Base-by-base conservation (phyloP, 2,797 vertebrate species). In the Sebastes trivittatus region DNA sequence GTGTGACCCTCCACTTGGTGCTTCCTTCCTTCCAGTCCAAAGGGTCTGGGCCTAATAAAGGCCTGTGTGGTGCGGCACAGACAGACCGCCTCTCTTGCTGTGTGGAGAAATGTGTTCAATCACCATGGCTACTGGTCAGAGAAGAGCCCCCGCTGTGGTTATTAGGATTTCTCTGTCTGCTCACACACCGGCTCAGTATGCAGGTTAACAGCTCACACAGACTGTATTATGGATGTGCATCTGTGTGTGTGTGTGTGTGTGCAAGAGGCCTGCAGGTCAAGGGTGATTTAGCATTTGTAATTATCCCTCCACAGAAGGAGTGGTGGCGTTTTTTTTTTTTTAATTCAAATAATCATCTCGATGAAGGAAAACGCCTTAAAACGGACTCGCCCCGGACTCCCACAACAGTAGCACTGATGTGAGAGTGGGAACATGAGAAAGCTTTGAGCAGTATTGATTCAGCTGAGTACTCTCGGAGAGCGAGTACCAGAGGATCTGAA, bases 381-480 rank as follows among this genome's bases (percentile, higher is more conserved):
- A 87, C 78, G 86, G 42, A 82, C 75, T 54, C 30, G 30, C 46
- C 52, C 30, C 7, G 16, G 78, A 78, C 73, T 77, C 77, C 72
- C 77, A 29, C 77, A 29, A 70, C 79, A 82, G 83, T 79, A 82
- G 87, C 83, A 52, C 77, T 32, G 85, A 92, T 82, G 90, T 88
- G 87, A 89, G 85, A 88, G 83, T 65, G 60, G 84, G 88, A 94
- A 93, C 91, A 93, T 77, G 88, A 95, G 93, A 93, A 94, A 94
- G 93, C 93, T 94, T 90, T 93, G 92, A 94, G 90, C 90, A 69
- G 75, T 93, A 94, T 93, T 91, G 93, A 93, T 93, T 93, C 88
- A 93, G 93, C 87, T 56, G 80, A 92, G 88, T 87, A 90, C 87
- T 93, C 91, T 92, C 75, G 18, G 46, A 1, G 74, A 84, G 88